Percentiles rank a stretch among this genome's conserved stretches.
phyloP scores from a whole-genome alignment of 2,888 invertebrate species.

The Horisme vitalbata region DNA sequence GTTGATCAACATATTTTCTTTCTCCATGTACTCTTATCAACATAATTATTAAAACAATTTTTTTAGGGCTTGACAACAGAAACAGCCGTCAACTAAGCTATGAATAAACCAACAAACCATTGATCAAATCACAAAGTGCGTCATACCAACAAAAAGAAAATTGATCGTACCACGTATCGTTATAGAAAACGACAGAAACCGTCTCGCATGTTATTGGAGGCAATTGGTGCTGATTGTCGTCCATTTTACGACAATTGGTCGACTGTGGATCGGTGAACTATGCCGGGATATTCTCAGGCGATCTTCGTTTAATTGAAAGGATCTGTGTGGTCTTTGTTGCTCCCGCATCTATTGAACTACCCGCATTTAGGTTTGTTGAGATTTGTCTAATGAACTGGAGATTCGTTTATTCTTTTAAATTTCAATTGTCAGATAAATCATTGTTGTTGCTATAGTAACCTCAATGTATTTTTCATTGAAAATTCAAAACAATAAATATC shows the following conservation, averaged over 20 bases:
- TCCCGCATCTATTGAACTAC: slow-evolving; percentile 14
- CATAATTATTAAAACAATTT: not conserved
- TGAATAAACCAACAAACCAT: slow-evolving; percentile 3
- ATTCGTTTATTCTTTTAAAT: not conserved
- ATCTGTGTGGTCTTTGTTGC: slow-evolving; percentile 42
- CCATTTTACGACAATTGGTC: slow-evolving; percentile 75
- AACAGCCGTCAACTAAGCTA: slow-evolving; percentile 3
- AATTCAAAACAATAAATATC: no score
- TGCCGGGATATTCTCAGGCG: slow-evolving; percentile 71
- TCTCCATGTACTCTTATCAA: no score
- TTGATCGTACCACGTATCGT: slow-evolving; percentile 21
- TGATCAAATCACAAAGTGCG: slow-evolving; percentile 18
- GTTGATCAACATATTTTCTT: no score
- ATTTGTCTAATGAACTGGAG: not conserved
- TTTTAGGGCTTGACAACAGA: not conserved
- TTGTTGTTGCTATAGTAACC: no score
- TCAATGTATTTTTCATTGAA: no score
- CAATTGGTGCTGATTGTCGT: slow-evolving; percentile 77
- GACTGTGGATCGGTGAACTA: slow-evolving; percentile 53
- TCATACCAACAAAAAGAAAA: slow-evolving; percentile 27
- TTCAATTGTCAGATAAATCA: no score
- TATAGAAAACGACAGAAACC: slow-evolving; percentile 37
- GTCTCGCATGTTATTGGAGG: slow-evolving; percentile 68
- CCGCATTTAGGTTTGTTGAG: slow-evolving; percentile 14
- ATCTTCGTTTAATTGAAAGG: slow-evolving; percentile 63